These are phyloP conservation scores for Trachelus tabidus DNA, from an alignment of 2,888 invertebrate species.

Conservation along the genomic window DNA sequence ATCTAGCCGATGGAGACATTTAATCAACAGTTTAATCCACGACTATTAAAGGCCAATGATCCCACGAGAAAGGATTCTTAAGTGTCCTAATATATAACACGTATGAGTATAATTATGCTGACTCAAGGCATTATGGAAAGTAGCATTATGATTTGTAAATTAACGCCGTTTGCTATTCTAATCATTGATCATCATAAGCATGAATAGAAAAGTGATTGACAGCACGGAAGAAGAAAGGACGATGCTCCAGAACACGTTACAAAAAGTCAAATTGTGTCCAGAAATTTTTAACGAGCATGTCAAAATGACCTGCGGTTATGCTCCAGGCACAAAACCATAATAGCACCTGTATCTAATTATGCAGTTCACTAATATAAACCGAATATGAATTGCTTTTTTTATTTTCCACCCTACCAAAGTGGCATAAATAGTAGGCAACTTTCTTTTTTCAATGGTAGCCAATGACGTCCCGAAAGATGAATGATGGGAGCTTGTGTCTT, in stretches of 20 bases:
- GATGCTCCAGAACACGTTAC: background rate
- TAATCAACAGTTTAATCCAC: background rate
- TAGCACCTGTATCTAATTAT: conserved; percentile 40
- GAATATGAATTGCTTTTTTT: conserved; percentile 34
- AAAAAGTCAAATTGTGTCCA: background rate
- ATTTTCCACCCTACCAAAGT: conserved; percentile 23
- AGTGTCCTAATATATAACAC: background rate
- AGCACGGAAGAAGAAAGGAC: background rate
- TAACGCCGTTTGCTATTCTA: background rate
- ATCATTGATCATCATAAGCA: background rate
- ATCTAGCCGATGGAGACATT: background rate
- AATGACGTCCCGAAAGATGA: conserved; percentile 12
- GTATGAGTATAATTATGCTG: background rate
- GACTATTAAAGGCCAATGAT: background rate
- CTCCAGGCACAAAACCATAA: conserved; percentile 28
- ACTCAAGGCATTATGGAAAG: background rate
- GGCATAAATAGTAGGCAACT: conserved; percentile 13
- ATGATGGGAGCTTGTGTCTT: conserved; percentile 5
- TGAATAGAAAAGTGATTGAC: background rate
- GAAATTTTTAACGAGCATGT: background rate
- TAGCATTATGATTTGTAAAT: background rate
- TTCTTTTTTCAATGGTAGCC: conserved; percentile 17
- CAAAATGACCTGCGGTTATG: conserved; percentile 18
- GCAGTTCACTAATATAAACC: conserved; percentile 36
- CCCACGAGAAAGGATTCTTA: background rate